A percentile compares a stretch with the other conserved stretches of the same genome.
Evolutionary conservation across 2,888 invertebrate species (phyloP).

Genomic region (Anodontia alba): DNA sequence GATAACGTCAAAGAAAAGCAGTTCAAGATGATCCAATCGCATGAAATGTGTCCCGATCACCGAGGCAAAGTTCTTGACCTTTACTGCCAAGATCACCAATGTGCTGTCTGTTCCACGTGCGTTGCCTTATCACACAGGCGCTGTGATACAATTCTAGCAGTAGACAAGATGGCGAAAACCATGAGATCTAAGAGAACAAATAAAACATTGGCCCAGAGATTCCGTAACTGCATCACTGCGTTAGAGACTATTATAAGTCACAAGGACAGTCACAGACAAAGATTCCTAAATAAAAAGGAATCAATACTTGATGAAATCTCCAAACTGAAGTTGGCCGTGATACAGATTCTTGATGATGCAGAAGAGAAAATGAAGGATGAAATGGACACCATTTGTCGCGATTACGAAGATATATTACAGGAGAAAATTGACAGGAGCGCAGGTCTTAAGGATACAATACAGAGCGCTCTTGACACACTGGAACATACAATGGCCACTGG

Average conservation of each 20-base stretch:
- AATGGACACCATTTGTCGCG: slow-evolving; percentile 50
- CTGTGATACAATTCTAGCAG: slow-evolving; percentile 49
- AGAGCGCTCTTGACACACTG: slow-evolving; percentile 45
- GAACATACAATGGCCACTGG: slow-evolving; percentile 42
- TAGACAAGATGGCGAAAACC: slow-evolving; percentile 41
- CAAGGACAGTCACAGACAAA: slow-evolving; percentile 43
- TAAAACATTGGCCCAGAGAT: slow-evolving; percentile 40
- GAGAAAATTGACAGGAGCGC: slow-evolving; percentile 52
- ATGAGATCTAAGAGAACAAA: slow-evolving; percentile 50
- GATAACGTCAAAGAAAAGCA: slow-evolving; percentile 50
- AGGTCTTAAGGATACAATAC: slow-evolving; percentile 53
- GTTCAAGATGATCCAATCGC: slow-evolving; percentile 41
- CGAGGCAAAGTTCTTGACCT: slow-evolving; percentile 54
- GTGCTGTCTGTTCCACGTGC: slow-evolving; percentile 53
- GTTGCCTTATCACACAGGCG: slow-evolving; percentile 50
- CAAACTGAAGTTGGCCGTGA: slow-evolving; percentile 48
- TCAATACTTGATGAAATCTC: slow-evolving; percentile 45
- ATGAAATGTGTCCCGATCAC: slow-evolving; percentile 57
- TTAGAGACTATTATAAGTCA: slow-evolving; percentile 48
- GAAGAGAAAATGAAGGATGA: slow-evolving; percentile 61
- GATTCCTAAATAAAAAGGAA: slow-evolving; percentile 42
- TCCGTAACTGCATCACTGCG: slow-evolving; percentile 44
- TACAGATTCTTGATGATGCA: slow-evolving; percentile 55
- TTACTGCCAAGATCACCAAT: slow-evolving; percentile 58
- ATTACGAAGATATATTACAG: slow-evolving; percentile 59